A percentile compares a stretch with the other conserved stretches of the same genome.
Evolutionary conservation across 2,797 vertebrate species (phyloP).

Genomic region (Cirrhinus molitorella): DNA sequence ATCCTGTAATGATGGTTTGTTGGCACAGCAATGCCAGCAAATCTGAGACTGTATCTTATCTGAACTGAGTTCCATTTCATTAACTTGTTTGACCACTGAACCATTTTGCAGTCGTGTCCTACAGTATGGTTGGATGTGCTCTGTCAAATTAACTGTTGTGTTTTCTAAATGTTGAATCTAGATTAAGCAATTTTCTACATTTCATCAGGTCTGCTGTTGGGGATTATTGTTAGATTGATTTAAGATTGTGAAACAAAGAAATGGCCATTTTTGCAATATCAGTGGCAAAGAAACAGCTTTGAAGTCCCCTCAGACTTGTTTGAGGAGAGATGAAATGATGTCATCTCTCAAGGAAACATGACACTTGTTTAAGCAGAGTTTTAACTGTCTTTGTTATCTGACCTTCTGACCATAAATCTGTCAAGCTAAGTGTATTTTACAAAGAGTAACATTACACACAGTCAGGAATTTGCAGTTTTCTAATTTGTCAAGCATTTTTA

Average conservation of each 20-base stretch:
- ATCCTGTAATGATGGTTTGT: conserved; percentile 20
- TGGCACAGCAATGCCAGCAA: background rate
- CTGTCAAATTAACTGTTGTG: background rate
- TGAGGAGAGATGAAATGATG: background rate
- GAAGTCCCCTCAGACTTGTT: background rate
- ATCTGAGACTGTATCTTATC: background rate
- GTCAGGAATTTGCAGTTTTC: conserved; percentile 14
- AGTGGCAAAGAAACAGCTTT: background rate
- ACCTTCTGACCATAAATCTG: conserved; percentile 26
- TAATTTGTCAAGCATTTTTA: conserved; percentile 18
- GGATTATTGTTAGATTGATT: conserved; percentile 9
- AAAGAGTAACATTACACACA: conserved; percentile 20
- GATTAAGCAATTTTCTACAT: background rate
- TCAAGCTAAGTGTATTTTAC: conserved; percentile 16
- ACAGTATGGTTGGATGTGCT: background rate
- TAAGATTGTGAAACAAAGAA: conserved; percentile 1
- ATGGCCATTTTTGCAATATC: background rate
- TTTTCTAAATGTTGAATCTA: background rate
- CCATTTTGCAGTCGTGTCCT: background rate
- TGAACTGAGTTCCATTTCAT: conserved; percentile 14
- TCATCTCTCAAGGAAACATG: conserved; percentile 28
- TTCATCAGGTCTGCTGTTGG: background rate
- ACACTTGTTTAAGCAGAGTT: conserved; percentile 33
- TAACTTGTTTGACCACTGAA: background rate
- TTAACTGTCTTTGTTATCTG: conserved; percentile 43